phyloP scores from a whole-genome alignment of 2,888 invertebrate species.

The Coelinius sp. region DNA sequence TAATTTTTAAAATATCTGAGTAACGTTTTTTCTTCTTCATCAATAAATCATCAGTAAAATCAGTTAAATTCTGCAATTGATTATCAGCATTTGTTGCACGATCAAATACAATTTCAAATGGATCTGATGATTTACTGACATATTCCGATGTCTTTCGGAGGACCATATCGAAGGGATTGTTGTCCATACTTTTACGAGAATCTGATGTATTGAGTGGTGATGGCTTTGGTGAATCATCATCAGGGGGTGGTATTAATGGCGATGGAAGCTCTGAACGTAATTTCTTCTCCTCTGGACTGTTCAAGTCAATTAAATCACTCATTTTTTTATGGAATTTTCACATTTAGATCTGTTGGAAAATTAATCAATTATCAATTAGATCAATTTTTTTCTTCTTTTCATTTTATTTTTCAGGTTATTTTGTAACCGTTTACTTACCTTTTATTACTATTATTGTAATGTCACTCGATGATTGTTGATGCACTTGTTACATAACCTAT shows the following conservation, averaged over 20 bases:
- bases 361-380: neutral
- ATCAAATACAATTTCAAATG: constrained; percentile 61
- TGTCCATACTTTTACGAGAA: constrained; percentile 54
- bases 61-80: neutral
- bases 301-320: constrained; percentile 64
- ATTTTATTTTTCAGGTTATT: neutral
- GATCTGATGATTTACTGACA: constrained; percentile 61
- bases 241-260: constrained; percentile 59
- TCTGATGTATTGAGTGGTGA: constrained; percentile 40
- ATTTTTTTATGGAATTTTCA: constrained; percentile 46
- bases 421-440: neutral
- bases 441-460: neutral
- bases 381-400: neutral
- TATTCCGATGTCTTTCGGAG: constrained; percentile 60
- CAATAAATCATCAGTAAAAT: constrained; percentile 49
- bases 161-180: constrained; percentile 65
- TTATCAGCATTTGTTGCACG: constrained; percentile 55
- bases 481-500: neutral
- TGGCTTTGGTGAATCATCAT: neutral
- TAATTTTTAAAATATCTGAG: constrained; percentile 52
- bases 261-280: constrained; percentile 54
- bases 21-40: constrained; percentile 42
- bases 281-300: constrained; percentile 54
- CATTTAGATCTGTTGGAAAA: neutral
- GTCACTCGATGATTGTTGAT: neutral